Evolutionary conservation across 2,797 vertebrate genomes (phyloP), one percentile per base, ranked within the genome.

Genomic region (Sebastes iracundus): DNA sequence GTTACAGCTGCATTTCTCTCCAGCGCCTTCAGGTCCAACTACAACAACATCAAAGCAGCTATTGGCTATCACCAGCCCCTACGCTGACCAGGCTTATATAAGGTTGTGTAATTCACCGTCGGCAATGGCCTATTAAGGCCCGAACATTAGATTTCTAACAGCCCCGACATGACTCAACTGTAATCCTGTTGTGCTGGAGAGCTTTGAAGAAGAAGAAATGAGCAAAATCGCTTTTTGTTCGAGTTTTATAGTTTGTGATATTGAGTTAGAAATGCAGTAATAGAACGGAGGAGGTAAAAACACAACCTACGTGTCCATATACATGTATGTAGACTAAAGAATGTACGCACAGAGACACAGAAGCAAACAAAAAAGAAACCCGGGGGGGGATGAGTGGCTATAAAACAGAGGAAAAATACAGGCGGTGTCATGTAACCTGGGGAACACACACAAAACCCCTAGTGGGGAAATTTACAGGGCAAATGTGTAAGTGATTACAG

Each of bases 401-500:
- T 89, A 92, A 91, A 91, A 88, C n/a, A 49, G 23, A 72, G 35
- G 10, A 49, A 67, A 80, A 81, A 69, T 82, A 87, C 75, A 83
- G 79, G 7, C 67, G 63, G 81, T 82, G 85, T 93, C 85, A 22
- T 74, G 75, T 88, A 86, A 90, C 89, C 82, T 79, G 32, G 75
- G 69, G 74, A 86, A 79, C 78, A 81, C 72, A 53, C 30, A 80
- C 58, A 61, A 56, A 60, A 80, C 27, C 80, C 67, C 10, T 33
- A 20, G 55, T 30, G 6, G 30, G 64, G 13, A 79, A 42, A 82
- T 88, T 80, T 88, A 86, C 69, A 83, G 56, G 33, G 9, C 35
- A 81, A 89, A 87, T 83, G 82, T 92, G 87, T 61, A 81, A 84
- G 74, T 72, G 80, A 86, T 89, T 87, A 91, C 18, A 71, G 72